Evolutionary conservation across 2,113 vertebrate species (phyloP), one percentile per base, ranked within the genome.

Genomic region (Spermophilus dauricus): DNA sequence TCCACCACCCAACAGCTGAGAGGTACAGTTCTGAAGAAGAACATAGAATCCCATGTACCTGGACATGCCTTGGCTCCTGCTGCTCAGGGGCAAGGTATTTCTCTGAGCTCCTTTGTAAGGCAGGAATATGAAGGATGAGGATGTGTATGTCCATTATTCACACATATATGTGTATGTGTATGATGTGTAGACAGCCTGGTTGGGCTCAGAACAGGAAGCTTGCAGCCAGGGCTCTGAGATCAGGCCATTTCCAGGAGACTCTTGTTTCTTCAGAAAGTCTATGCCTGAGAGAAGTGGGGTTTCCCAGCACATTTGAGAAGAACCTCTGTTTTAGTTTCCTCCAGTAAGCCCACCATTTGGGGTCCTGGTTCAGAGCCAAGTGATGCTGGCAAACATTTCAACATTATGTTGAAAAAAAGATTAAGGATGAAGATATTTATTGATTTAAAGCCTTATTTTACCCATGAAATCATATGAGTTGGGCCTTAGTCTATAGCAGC

Each of bases 91-190:
- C 13, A 75, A 48, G n/a, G 8, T 28, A 32, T 18, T 67, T 26
- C 48, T 48, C 39, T 17, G 10, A 37, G 22, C 4, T 82, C 5
- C n/a, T 83, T 34, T 20, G 30, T 67, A 42, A 39, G 42, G 39
- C 8, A 39, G 14, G 53, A 56, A 22, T 69, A 13, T 2, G 76
- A 2, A 56, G 32, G 16, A 26, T 0, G 0, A 17, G 58, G 18
- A 70, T 30, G 17, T 42, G 63, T 16, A 65, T 2, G 12, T 1
- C 20, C 56, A 24, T 58, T 6, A 58, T 24, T 22, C 24, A 0
- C 4, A 48, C 3, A 30, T 13, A 24, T 67, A 2, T 5, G 22
- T 42, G 11, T 26, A 13, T 1, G 2, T 12, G 26, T 16, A 8
- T 61, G 58, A 22, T 28, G 2, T 80, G 73, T 42, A 58, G 56